A percentile compares a stretch with the other conserved stretches of the same genome.
phyloP scores from a whole-genome alignment of 1,140 invertebrate genomes.

The Euwallacea similis region DNA sequence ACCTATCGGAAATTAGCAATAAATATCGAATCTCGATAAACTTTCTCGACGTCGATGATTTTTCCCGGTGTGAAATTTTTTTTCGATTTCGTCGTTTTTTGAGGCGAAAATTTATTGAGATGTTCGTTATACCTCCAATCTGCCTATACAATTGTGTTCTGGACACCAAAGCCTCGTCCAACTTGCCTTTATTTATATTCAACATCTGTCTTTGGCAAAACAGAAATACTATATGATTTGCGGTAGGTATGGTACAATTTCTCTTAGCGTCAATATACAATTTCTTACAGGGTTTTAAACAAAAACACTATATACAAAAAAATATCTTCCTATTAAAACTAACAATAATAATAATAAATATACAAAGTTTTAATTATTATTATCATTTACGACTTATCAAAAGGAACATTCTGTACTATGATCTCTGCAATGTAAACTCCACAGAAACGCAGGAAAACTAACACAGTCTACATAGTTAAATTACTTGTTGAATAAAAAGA shows the following conservation, averaged over 20 bases:
- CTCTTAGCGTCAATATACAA: not conserved
- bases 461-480: not conserved
- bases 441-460: not conserved
- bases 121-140: no score
- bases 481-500: not conserved
- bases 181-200: no score
- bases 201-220: slow-evolving; percentile 32
- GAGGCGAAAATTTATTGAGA: no score
- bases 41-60: no score
- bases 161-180: no score
- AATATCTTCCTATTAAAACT: slow-evolving; percentile 2
- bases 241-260: slow-evolving; percentile 18
- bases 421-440: slow-evolving; percentile 16
- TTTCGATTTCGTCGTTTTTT: no score
- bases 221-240: slow-evolving; percentile 36
- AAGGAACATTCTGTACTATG: slow-evolving; percentile 23
- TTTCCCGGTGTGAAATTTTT: no score
- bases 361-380: slow-evolving; percentile 28
- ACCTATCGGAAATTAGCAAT: no score
- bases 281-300: slow-evolving; percentile 26
- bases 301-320: slow-evolving; percentile 29
- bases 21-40: no score
- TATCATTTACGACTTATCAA: not conserved
- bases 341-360: slow-evolving; percentile 26
- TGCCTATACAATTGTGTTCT: no score